phyloP scores from a whole-genome alignment of 2,113 vertebrate species.

The Nycticebus coucang region DNA sequence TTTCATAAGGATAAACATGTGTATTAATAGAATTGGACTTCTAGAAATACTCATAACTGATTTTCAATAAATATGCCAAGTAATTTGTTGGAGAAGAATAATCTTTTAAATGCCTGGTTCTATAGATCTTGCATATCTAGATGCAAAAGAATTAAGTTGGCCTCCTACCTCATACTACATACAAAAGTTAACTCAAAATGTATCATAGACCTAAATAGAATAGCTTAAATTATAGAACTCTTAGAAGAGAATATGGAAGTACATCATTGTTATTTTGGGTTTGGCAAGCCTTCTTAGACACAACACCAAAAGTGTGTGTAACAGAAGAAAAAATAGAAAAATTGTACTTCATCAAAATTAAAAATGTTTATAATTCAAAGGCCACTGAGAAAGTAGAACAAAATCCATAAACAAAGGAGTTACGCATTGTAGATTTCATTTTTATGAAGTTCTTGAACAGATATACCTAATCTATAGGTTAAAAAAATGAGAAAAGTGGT shows the following conservation, averaged over 20 bases:
- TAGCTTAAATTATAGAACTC: neutral
- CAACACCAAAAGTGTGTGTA: neutral
- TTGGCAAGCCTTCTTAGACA: neutral
- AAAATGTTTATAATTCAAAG: neutral
- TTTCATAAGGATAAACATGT: neutral
- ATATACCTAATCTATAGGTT: neutral
- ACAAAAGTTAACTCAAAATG: neutral
- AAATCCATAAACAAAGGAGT: neutral
- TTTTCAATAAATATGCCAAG: neutral
- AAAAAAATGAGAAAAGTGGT: neutral
- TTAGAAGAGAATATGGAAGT: neutral
- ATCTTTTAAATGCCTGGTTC: neutral
- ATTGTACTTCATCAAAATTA: neutral
- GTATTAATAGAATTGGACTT: neutral
- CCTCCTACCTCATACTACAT: neutral
- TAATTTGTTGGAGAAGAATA: neutral
- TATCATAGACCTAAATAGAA: neutral
- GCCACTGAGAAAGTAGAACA: neutral
- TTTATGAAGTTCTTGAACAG: neutral
- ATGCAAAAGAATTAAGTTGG: neutral
- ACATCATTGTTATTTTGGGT: neutral
- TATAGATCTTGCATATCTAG: neutral
- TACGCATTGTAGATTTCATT: neutral
- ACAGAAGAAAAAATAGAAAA: neutral
- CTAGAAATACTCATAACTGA: neutral